These are phyloP conservation scores for Silurus glanis DNA, from an alignment of 2,113 vertebrate genomes.

Conservation along the genomic window DNA sequence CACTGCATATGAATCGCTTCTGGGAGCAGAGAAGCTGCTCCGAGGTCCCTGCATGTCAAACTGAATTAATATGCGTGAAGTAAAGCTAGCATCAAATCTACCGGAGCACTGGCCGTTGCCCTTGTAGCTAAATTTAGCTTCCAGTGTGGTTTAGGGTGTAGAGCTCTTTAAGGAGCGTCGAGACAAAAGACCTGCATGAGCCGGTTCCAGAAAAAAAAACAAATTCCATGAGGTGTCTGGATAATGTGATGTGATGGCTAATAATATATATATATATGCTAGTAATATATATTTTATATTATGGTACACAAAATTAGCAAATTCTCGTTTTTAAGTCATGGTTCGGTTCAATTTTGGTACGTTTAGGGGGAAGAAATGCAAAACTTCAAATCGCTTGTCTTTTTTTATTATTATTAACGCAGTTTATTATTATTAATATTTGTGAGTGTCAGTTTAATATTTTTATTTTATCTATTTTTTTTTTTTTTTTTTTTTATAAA, in stretches of 20 bases:
- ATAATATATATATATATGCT: no score
- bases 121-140: neutral
- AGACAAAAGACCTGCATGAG: neutral
- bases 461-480: no score
- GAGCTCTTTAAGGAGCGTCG: neutral
- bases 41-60: neutral
- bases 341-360: no score
- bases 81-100: slow-evolving; percentile 21
- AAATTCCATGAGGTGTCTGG: neutral
- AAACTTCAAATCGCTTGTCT: no score
- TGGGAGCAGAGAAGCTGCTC: neutral
- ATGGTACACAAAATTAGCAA: no score
- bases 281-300: no score
- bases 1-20: slow-evolving; percentile 14
- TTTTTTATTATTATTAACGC: no score
- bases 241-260: neutral
- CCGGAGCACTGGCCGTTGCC: neutral
- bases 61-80: slow-evolving; percentile 1
- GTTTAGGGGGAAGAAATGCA: no score
- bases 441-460: no score
- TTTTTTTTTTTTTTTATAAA: no score
- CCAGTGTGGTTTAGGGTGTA: neutral
- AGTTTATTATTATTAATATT: no score
- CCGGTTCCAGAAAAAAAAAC: neutral
- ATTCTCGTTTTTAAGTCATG: no score